A percentile compares a stretch with the other conserved stretches of the same genome.
These are phyloP conservation scores for Alentia gelatinosa DNA, from an alignment of 2,888 invertebrate species.

Conservation along the genomic window DNA sequence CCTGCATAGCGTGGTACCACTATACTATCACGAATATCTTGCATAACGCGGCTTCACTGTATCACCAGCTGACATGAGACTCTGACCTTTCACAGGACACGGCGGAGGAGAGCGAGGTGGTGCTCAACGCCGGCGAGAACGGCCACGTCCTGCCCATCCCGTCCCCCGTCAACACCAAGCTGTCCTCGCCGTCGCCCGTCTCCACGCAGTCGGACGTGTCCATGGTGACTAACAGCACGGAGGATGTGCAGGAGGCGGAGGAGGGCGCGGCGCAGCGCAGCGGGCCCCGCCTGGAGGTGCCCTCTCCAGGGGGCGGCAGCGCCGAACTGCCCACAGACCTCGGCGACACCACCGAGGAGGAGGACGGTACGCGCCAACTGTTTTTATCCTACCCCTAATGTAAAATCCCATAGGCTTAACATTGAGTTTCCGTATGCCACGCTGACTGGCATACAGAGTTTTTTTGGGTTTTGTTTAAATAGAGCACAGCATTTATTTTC, in stretches of 20 bases:
- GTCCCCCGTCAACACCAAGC: slow-evolving; percentile 8
- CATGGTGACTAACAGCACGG: slow-evolving; percentile 41
- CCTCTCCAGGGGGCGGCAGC: slow-evolving; percentile 33
- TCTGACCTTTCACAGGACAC: background rate
- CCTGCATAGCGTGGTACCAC: too few species aligned
- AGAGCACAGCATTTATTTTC: too few species aligned
- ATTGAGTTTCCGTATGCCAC: too few species aligned
- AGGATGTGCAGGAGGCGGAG: background rate
- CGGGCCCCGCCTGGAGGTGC: background rate
- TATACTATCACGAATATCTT: too few species aligned
- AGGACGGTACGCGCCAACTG: slow-evolving; percentile 31
- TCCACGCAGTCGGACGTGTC: slow-evolving; percentile 10
- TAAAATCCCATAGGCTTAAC: too few species aligned
- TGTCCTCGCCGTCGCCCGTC: slow-evolving; percentile 30
- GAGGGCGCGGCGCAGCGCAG: background rate
- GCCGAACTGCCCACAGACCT: slow-evolving; percentile 57
- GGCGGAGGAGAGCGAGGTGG: slow-evolving; percentile 4
- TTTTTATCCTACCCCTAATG: too few species aligned
- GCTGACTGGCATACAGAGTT: too few species aligned
- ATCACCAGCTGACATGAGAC: too few species aligned
- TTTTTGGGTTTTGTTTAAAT: too few species aligned
- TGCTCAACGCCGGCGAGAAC: slow-evolving; percentile 13
- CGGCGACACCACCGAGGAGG: slow-evolving; percentile 64
- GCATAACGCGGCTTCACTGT: too few species aligned
- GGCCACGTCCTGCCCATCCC: slow-evolving; percentile 49